Evolutionary conservation across 1,140 invertebrate genomes (phyloP).

Genomic region (Harpegnathos saltator): DNA sequence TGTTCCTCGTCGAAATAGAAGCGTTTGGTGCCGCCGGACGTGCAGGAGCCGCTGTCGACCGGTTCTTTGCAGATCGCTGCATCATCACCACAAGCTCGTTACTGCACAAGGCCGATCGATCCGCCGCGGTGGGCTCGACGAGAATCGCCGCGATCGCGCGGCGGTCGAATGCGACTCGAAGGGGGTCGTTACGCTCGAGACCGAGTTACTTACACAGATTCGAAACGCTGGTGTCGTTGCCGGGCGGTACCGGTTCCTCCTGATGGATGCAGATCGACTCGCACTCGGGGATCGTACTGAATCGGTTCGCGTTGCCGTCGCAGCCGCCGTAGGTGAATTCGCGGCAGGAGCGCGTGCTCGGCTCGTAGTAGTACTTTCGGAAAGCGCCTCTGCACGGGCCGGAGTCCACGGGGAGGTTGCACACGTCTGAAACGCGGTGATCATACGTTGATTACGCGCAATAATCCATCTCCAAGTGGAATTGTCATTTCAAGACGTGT

Average conservation of each 20-base stretch:
- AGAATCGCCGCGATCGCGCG: background rate
- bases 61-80: constrained; percentile 88
- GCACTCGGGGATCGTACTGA: constrained; percentile 90
- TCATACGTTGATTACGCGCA: background rate
- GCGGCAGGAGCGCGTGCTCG: constrained; percentile 86
- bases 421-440: constrained; percentile 87
- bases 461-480: no score
- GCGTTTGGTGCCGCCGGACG: constrained; percentile 87
- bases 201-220: constrained; percentile 80
- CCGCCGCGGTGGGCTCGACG: background rate
- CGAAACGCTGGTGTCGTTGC: constrained; percentile 82
- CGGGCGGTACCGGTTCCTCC: constrained; percentile 82
- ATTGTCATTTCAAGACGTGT: no score
- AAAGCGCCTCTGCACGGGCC: constrained; percentile 90
- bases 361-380: constrained; percentile 90
- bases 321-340: constrained; percentile 94
- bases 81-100: constrained; percentile 49
- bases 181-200: background rate
- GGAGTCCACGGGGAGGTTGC: constrained; percentile 87
- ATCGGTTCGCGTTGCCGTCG: constrained; percentile 94
- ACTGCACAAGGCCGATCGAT: constrained; percentile 9
- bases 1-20: constrained; percentile 93
- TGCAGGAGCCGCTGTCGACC: constrained; percentile 91
- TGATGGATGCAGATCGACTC: constrained; percentile 88
- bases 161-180: background rate